Base-by-base conservation (phyloP, 64 coral and sea anemone species). In the Stichodactyla mertensii region DNA sequence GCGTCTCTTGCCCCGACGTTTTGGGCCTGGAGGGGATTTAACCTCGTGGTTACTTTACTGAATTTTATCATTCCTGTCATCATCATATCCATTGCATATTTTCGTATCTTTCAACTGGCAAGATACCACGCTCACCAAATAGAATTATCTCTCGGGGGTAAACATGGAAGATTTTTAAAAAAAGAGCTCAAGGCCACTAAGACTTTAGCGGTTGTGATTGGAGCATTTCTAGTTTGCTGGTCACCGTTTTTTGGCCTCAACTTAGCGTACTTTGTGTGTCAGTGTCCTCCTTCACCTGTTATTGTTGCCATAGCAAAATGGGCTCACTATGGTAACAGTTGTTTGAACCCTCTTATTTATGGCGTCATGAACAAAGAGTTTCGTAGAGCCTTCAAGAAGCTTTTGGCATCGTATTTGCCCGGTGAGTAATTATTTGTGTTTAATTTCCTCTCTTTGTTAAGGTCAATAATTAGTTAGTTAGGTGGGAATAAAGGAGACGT, bases 341-440 rank as follows among this genome's bases (percentile, higher is more conserved):
- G 87, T 77, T 86, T 83, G 10, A 96, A 96, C 54, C 94, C 94
- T 20, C 27, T 96, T 26, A 96, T 96, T 24, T 96, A 96, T 77
- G 94, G 94, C 36, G 69, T 96, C 6, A 90, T 96, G 80, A 96
- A 96, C 71, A 96, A 90, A 77, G 94, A 96, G 57, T 96, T 96
- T 57, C 86, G 92, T 57, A 84, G 77, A 28, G 94, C 88, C 16
- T 96, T 96, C 55, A 87, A 90, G 77, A 92, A 86, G 22, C 59
- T 96, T 45, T 66, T 89, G 19, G 31, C 86, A 11, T 57, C 87
- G 12, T 93, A 89, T 54, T 90, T 93, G 13, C 60, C 85, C 60
- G 83, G 83, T 58, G 6, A 74, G 69, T n/a, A 27, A 10, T 27
- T 12, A 23, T 9, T 28, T 26, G 24, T 3, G 10, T 1, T 74